phyloP scores from a whole-genome alignment of 2,797 vertebrate species.

The Periparus ater region DNA sequence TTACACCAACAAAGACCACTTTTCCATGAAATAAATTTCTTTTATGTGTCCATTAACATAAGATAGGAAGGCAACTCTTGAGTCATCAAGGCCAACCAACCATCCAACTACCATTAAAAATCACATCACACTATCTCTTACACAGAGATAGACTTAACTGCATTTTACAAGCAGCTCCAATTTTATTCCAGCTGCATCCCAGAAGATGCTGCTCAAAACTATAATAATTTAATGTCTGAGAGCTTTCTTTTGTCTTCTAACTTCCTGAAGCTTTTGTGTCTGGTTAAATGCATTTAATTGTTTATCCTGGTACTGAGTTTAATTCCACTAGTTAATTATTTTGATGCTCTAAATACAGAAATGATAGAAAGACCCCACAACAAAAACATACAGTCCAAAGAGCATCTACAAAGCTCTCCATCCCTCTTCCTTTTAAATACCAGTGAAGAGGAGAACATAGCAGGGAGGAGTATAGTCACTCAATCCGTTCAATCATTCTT shows the following conservation, averaged over 20 bases:
- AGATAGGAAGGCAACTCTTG: background rate
- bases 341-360: background rate
- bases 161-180: background rate
- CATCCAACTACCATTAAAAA: background rate
- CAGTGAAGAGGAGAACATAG: background rate
- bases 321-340: background rate
- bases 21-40: background rate
- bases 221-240: background rate
- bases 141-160: background rate
- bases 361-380: background rate
- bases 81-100: background rate
- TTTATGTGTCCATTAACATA: background rate
- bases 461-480: background rate
- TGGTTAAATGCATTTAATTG: background rate
- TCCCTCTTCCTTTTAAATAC: constrained; percentile 6
- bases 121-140: background rate
- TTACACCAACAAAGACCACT: background rate
- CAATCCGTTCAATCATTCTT: constrained; percentile 23
- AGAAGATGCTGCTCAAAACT: background rate
- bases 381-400: background rate
- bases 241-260: background rate
- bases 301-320: background rate
- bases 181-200: background rate
- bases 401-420: background rate
- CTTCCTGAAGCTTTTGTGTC: background rate